Conservation (phyloP, 1,140 invertebrate genomes). For the Aphelenchoides fujianensis region DNA sequence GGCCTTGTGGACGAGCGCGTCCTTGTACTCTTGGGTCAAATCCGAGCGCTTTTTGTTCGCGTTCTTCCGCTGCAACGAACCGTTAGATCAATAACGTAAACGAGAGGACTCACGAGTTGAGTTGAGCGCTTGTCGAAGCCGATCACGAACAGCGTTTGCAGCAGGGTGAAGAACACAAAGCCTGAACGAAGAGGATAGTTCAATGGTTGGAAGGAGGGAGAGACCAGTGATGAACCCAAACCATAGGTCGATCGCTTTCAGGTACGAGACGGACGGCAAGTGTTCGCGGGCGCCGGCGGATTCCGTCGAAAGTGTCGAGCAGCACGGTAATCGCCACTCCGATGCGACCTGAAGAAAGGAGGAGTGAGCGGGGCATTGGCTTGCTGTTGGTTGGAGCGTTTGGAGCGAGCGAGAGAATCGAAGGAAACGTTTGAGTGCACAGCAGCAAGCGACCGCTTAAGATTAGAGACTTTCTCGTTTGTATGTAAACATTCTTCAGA, state of each 20-base stretch:
- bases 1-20: slow-evolving; percentile 53
- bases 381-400: no score
- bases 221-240: slow-evolving; percentile 62
- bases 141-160: slow-evolving; percentile 61
- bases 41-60: slow-evolving; percentile 56
- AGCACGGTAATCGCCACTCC: slow-evolving; percentile 61
- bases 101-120: slow-evolving; percentile 57
- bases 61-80: slow-evolving; percentile 54
- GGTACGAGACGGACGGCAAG: slow-evolving; percentile 60
- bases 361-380: no score
- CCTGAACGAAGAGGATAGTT: no score
- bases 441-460: no score
- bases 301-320: slow-evolving; percentile 58
- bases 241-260: slow-evolving; percentile 62
- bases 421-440: no score
- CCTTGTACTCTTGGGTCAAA: slow-evolving; percentile 56
- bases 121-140: slow-evolving; percentile 61
- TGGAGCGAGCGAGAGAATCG: no score
- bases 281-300: slow-evolving; percentile 61
- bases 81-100: no score
- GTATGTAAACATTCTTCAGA: no score
- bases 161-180: slow-evolving; percentile 60
- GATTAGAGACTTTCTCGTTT: no score
- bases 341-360: no score
- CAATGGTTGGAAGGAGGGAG: no score